A percentile compares a stretch with the other conserved stretches of the same genome.
These are phyloP conservation scores for Campylomormyrus numenius DNA, from an alignment of 2,113 vertebrate genomes.

Conservation along the genomic window DNA sequence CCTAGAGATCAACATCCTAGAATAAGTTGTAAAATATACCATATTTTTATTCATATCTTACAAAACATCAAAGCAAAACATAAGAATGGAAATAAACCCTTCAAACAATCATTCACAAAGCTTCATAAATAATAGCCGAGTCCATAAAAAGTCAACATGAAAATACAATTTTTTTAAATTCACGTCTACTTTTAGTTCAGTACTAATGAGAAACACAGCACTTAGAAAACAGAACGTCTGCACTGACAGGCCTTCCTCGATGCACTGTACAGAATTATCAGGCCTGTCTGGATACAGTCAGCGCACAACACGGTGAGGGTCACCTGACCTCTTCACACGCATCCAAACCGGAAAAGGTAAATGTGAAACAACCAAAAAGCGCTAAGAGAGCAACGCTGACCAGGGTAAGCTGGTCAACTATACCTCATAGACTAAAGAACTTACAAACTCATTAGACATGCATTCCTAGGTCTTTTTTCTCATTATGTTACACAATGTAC, in stretches of 20 bases:
- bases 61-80: conserved; percentile 49
- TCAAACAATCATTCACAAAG: conserved; percentile 17
- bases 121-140: not conserved
- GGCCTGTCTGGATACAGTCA: not conserved
- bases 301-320: not conserved
- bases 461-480: not conserved
- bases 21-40: conserved; percentile 36
- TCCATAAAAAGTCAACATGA: conserved; percentile 20
- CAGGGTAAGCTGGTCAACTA: not conserved
- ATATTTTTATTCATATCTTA: conserved; percentile 22
- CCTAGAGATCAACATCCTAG: conserved; percentile 33
- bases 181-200: conserved; percentile 2
- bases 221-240: conserved; percentile 10
- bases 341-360: not conserved
- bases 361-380: not conserved
- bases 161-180: conserved; percentile 11
- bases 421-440: conserved; percentile 6
- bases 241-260: conserved; percentile 6
- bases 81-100: conserved; percentile 21
- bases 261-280: not conserved
- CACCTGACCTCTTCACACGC: not conserved
- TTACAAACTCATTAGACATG: conserved; percentile 22
- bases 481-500: conserved; percentile 21
- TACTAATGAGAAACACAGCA: conserved; percentile 16
- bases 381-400: not conserved